A percentile compares a stretch with the other conserved stretches of the same genome.
phyloP scores from a whole-genome alignment of 2,888 invertebrate genomes.

The Choristoneura rosaceana region DNA sequence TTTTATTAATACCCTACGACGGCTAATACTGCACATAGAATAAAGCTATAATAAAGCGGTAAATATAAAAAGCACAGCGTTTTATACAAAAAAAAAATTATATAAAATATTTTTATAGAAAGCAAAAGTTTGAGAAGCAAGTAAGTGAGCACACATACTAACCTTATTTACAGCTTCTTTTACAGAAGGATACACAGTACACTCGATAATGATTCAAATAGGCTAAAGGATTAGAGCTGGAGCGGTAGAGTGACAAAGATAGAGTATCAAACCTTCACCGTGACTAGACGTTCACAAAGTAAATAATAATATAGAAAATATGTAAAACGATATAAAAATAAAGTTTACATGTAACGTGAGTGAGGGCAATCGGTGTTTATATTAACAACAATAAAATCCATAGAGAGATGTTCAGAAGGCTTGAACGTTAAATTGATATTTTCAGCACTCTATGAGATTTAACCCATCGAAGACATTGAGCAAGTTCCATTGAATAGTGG shows the following conservation, averaged over 20 bases:
- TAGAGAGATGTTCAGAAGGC: background rate
- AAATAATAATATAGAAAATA: constrained; percentile 45
- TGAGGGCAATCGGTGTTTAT: constrained; percentile 30
- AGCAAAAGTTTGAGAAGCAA: constrained; percentile 62
- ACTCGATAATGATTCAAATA: constrained; percentile 44
- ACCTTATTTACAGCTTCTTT: constrained; percentile 69
- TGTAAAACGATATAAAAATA: constrained; percentile 22
- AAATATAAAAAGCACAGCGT: constrained; percentile 43
- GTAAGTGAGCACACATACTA: constrained; percentile 63
- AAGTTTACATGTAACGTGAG: constrained; percentile 32
- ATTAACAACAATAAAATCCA: background rate
- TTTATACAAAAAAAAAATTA: background rate
- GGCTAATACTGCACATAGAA: constrained; percentile 15
- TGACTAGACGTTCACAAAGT: constrained; percentile 61
- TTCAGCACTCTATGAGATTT: background rate
- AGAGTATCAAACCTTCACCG: constrained; percentile 84
- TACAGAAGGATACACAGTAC: constrained; percentile 50
- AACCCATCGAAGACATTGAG: background rate
- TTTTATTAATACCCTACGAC: background rate
- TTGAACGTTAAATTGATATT: background rate
- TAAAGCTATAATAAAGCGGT: constrained; percentile 60
- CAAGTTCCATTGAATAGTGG: background rate
- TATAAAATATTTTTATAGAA: constrained; percentile 37
- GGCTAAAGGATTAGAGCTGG: constrained; percentile 35
- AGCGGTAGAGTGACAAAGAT: constrained; percentile 56